Evolutionary conservation across 2,797 vertebrate species (phyloP), one percentile per base, ranked within the genome.

Genomic region (Lindbergichthys nudifrons): DNA sequence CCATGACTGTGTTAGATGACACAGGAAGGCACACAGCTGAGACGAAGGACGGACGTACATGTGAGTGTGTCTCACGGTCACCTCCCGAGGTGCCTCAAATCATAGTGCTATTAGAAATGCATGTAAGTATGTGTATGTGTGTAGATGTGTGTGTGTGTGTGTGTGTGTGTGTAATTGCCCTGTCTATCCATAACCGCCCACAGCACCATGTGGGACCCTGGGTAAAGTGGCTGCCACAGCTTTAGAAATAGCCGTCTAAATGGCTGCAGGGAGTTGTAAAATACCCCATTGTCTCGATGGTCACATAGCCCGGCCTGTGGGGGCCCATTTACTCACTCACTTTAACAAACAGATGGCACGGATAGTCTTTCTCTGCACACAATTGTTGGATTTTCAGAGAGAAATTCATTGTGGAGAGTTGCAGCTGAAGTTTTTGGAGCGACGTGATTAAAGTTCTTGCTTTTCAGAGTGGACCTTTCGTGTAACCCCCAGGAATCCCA

Each of bases 171-270:
- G 83, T 92, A 92, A 92, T 92, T 93, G 89, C 77, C 75, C 85
- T 89, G 86, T 91, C 91, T 90, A 73, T 93, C 88, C 84, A 89
- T 84, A 86, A 87, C 91, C 69, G 73, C 90, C 88, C 75, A 91
- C 89, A 80, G 85, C 72, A 70, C 81, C 90, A 83, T 89, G 90
- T 85, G 91, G 89, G 90, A 89, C 84, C 80, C 59, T 3, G 58
- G 70, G 77, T 89, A 87, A 87, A 90, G 87, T 87, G 85, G 81
- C 89, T 87, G 87, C 89, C 88, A 87, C 85, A 84, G 87, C 83
- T 92, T 90, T 81, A 81, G 88, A 90, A 92, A 90, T 86, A 85
- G 86, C 87, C 74, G 32, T 70, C 84, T 89, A 86, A 88, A 89
- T 84, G 88, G 89, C 90, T 90, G 85, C 69, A 82, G 87, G 88